Evolutionary conservation across 2,797 vertebrate genomes (phyloP).

Genomic region (Siniperca undulata): DNA sequence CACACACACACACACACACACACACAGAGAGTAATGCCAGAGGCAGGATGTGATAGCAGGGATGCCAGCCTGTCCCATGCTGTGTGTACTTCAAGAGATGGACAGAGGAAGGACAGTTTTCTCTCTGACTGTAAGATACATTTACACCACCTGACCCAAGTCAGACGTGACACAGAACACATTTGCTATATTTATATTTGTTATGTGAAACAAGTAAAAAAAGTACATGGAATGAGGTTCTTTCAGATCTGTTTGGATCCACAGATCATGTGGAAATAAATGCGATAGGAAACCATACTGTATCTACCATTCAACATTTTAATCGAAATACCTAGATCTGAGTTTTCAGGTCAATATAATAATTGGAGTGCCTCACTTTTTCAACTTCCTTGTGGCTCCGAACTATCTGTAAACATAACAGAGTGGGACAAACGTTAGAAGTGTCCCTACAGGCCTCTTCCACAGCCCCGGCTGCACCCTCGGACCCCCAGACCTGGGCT

Average conservation of each 20-base stretch:
- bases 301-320: neutral
- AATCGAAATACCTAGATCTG: neutral
- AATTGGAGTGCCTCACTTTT: neutral
- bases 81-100: slow-evolving; percentile 45
- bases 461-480: neutral
- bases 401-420: neutral
- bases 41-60: slow-evolving; percentile 28
- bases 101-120: slow-evolving; percentile 27
- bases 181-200: neutral
- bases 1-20: slow-evolving; percentile 7
- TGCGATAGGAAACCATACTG: neutral
- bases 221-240: neutral
- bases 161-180: neutral
- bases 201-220: neutral
- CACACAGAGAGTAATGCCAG: slow-evolving; percentile 14
- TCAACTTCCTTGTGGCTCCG: neutral
- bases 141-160: neutral
- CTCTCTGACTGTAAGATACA: neutral
- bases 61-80: slow-evolving; percentile 39
- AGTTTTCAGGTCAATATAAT: no score
- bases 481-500: neutral
- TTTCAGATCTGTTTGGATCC: neutral
- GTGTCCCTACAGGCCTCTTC: neutral
- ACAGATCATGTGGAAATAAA: neutral
- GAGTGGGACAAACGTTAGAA: no score